Evolutionary conservation across 1,140 invertebrate genomes (phyloP), one percentile per base, ranked within the genome.

Genomic region (Apis mellifera): DNA sequence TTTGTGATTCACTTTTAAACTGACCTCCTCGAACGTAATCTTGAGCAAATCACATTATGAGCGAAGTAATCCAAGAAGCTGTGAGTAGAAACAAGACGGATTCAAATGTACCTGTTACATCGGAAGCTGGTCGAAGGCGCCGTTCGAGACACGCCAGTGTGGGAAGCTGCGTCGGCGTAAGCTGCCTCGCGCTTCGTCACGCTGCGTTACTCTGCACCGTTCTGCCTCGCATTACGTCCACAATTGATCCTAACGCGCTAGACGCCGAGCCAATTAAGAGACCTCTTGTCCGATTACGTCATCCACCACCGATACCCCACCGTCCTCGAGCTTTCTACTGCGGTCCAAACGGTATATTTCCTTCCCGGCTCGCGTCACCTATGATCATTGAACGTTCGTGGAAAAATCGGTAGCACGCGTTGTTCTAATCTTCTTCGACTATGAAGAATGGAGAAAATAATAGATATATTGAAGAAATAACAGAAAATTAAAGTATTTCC

Each of bases 221-320:
- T 85, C 72, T 77, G 66, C 86, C 70, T 83, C 60, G 72, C 77
- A 81, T 82, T 89, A 89, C 89, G 82, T 84, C 70, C 78, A 88
- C 87, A 90, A 90, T 90, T 90, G 89, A 80, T 80, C 73, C 89
- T 90, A 90, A 90, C 89, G 89, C 87, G 89, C 83, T 90, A 88
- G 90, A 90, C 90, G 86, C 89, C 89, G 82, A 83, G 84, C 86
- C 90, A 90, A 90, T 90, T 90, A 89, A 90, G 87, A 86, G 72
- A 65, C 80, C 84, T 90, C 87, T 78, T 75, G 77, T 70, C 68
- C 78, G 73, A 80, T 85, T 76, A 89, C 84, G 84, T 85, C 86
- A 83, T 76, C 79, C 12, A 68, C 64, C 72, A 52, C 32, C 79
- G 71, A 81, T 80, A 80, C 70, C 26, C 32, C 59, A 32, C 73